Evolutionary conservation across 2,888 invertebrate genomes (phyloP).

Genomic region (Apantesis nais): DNA sequence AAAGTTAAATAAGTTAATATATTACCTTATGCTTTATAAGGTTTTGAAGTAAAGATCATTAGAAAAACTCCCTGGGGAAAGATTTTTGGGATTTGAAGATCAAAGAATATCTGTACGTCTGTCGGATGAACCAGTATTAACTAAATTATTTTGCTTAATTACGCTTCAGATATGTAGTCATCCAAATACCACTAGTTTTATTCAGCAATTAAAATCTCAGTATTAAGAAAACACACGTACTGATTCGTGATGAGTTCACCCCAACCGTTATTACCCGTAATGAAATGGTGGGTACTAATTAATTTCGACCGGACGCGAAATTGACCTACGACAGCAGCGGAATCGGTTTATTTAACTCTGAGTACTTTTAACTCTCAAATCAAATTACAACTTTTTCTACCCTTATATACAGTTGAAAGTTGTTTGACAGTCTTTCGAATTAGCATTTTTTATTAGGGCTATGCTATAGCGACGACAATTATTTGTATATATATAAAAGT

Average conservation of each 20-base stretch:
- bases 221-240: constrained; percentile 37
- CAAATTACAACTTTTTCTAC: constrained; percentile 25
- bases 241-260: constrained; percentile 26
- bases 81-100: background rate
- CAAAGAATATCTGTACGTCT: background rate
- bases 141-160: background rate
- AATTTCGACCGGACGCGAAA: constrained; percentile 68
- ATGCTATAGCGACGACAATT: constrained; percentile 55
- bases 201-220: constrained; percentile 1
- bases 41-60: background rate
- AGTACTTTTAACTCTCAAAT: constrained; percentile 8
- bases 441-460: constrained; percentile 30
- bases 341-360: constrained; percentile 29
- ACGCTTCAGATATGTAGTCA: background rate
- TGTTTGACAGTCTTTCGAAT: constrained; percentile 6
- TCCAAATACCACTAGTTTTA: background rate
- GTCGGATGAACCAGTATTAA: background rate
- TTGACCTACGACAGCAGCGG: constrained; percentile 63
- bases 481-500: constrained; percentile 60
- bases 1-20: background rate
- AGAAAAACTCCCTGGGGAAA: background rate
- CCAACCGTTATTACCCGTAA: constrained; percentile 50
- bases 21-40: background rate
- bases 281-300: constrained; percentile 71
- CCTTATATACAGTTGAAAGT: constrained; percentile 28